Conservation (phyloP, 2,113 vertebrate genomes). For the Neogale vison region DNA sequence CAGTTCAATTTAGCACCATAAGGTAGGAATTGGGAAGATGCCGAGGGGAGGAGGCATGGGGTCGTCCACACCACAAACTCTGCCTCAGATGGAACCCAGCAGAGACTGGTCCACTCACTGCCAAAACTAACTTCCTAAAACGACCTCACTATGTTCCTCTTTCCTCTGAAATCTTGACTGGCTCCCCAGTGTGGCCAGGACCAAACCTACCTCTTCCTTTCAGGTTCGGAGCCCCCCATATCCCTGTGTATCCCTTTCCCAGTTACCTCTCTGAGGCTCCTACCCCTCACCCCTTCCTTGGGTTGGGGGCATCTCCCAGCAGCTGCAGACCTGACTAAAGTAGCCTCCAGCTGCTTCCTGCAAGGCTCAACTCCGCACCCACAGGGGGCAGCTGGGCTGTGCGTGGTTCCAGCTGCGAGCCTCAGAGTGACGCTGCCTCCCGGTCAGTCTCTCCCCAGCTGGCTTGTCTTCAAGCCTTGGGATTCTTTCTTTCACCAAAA, state of each 20-base stretch:
- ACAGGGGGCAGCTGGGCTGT: accelerated
- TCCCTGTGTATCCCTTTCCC: not conserved
- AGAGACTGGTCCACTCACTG: not conserved
- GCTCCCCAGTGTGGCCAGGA: not conserved
- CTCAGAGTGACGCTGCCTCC: not conserved
- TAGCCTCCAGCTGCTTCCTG: not conserved
- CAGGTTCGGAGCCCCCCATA: not conserved
- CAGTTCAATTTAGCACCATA: not conserved
- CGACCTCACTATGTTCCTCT: accelerated
- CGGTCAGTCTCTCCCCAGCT: accelerated
- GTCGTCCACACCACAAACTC: not conserved
- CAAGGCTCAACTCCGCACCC: not conserved
- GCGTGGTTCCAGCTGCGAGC: not conserved
- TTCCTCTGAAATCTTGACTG: not conserved
- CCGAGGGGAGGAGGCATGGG: not conserved
- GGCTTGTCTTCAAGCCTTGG: not conserved
- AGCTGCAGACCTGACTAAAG: not conserved
- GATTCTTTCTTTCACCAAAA: not conserved
- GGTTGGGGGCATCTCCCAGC: not conserved
- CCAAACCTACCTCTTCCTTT: not conserved
- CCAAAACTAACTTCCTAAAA: not conserved
- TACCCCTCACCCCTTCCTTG: no score
- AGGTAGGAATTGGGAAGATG: not conserved
- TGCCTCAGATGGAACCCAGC: no score
- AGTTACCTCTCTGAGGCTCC: not conserved